Conservation (phyloP, 2,888 invertebrate genomes). For the Mythimna lalbum region DNA sequence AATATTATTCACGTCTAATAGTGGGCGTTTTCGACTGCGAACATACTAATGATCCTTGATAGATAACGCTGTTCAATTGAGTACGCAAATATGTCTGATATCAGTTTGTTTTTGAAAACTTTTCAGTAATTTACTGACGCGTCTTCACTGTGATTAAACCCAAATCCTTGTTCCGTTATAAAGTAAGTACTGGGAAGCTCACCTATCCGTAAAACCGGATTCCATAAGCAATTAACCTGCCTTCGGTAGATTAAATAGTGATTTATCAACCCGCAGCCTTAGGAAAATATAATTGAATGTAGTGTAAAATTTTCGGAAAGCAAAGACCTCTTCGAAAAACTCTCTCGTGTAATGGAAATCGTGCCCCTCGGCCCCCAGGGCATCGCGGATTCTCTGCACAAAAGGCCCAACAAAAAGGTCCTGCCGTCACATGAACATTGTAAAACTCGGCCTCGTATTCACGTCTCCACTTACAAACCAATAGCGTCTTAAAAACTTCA, state of each 20-base stretch:
- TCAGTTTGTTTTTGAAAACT: background rate
- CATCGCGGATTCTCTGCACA: constrained; percentile 87
- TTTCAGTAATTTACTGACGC: background rate
- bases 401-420: constrained; percentile 90
- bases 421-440: constrained; percentile 90
- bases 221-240: constrained; percentile 33
- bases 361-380: constrained; percentile 85
- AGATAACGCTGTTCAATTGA: constrained; percentile 5
- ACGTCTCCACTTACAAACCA: constrained; percentile 74
- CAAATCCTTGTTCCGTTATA: background rate
- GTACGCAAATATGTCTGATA: background rate
- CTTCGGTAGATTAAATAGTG: constrained; percentile 13
- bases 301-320: constrained; percentile 80
- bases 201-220: background rate
- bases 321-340: constrained; percentile 82
- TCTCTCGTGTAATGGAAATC: constrained; percentile 89
- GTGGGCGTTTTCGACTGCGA: constrained; percentile 33
- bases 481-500: constrained; percentile 72
- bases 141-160: background rate
- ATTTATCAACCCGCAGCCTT: constrained; percentile 44
- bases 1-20: constrained; percentile 25
- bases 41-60: constrained; percentile 34
- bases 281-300: constrained; percentile 71
- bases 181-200: background rate
- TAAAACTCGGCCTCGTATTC: constrained; percentile 87